These are phyloP conservation scores for Melanophora roralis DNA, from an alignment of 2,888 invertebrate species.

Conservation along the genomic window DNA sequence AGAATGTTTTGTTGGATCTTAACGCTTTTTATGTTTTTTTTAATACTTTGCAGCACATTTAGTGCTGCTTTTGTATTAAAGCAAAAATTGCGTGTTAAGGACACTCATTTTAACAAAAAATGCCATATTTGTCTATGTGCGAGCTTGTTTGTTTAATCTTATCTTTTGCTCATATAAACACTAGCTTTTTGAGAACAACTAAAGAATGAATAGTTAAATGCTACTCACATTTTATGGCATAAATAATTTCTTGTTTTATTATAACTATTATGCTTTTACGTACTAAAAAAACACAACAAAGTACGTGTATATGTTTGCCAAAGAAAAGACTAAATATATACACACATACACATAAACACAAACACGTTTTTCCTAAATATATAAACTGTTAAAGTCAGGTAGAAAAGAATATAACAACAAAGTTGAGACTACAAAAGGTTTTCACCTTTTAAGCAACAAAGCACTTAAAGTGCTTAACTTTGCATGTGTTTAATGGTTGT, in stretches of 20 bases:
- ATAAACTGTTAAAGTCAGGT: background rate
- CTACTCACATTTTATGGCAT: background rate
- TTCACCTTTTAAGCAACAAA: slow-evolving; percentile 35
- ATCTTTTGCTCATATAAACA: background rate
- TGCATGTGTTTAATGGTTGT: background rate
- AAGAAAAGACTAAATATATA: background rate
- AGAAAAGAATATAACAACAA: background rate
- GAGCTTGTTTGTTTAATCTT: background rate
- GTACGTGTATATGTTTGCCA: slow-evolving; percentile 16
- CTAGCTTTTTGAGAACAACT: background rate
- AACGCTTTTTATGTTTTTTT: background rate
- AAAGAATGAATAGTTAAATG: background rate
- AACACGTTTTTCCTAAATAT: background rate
- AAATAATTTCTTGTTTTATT: slow-evolving; percentile 6
- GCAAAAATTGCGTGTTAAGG: too few relatives aligned
- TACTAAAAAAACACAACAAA: slow-evolving; percentile 19
- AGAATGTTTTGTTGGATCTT: slow-evolving; percentile 7
- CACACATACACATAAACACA: background rate
- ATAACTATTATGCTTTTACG: slow-evolving; percentile 9
- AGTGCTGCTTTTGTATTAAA: background rate
- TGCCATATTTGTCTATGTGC: background rate
- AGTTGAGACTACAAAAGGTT: slow-evolving; percentile 27
- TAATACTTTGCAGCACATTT: background rate
- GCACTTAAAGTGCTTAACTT: slow-evolving; percentile 40
- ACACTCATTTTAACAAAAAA: too few relatives aligned